phyloP scores from a whole-genome alignment of 2,888 invertebrate genomes.

The Drosophila picticornis region DNA sequence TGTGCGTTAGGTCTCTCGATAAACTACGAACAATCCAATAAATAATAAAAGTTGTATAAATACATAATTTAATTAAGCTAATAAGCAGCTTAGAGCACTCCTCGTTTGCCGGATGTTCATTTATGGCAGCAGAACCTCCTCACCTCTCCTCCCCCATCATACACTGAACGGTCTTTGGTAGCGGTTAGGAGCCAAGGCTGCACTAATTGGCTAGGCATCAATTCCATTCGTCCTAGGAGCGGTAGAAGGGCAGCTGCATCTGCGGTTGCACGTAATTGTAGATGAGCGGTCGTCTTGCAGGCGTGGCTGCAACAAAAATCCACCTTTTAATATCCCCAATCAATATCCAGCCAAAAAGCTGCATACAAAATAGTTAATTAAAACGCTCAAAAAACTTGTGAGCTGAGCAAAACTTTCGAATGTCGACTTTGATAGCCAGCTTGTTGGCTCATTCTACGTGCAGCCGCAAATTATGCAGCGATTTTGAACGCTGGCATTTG shows the following conservation, averaged over 20 bases:
- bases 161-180: conserved; percentile 68
- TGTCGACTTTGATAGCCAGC: conserved; percentile 21
- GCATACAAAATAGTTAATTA: conserved; percentile 18
- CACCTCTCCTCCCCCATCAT: conserved; percentile 43
- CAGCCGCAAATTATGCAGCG: conserved; percentile 60
- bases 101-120: conserved; percentile 59
- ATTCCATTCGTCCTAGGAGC: conserved; percentile 52
- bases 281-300: conserved; percentile 74
- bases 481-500: conserved; percentile 1
- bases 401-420: conserved; percentile 23
- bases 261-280: conserved; percentile 82
- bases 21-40: conserved; percentile 53
- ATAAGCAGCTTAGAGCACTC: conserved; percentile 58
- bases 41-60: conserved; percentile 47
- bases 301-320: conserved; percentile 58
- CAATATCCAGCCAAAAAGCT: background rate
- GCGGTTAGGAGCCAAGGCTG: conserved; percentile 54
- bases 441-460: conserved; percentile 38
- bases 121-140: conserved; percentile 68
- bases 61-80: conserved; percentile 48
- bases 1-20: conserved; percentile 64
- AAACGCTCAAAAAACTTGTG: conserved; percentile 14
- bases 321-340: conserved; percentile 5
- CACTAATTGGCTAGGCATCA: conserved; percentile 56
- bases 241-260: conserved; percentile 74